These are phyloP conservation scores for Metopia argyrocephala DNA, from an alignment of 2,888 invertebrate species.

Conservation along the genomic window DNA sequence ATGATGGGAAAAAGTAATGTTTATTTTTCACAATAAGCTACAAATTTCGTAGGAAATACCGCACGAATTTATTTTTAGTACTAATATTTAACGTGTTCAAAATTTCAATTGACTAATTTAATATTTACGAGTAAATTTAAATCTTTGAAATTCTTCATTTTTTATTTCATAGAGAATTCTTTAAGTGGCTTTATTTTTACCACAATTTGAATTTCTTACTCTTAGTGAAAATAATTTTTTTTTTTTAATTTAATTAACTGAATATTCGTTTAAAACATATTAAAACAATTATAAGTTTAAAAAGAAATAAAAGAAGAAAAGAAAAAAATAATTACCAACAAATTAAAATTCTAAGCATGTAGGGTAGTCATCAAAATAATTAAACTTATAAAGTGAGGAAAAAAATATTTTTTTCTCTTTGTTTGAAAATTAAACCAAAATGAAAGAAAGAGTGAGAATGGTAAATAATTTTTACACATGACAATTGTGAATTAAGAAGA, in stretches of 20 bases:
- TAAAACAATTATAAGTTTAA: background rate
- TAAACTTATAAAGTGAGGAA: conserved; percentile 73
- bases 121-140: too few species aligned
- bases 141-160: too few species aligned
- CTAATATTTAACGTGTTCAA: too few species aligned
- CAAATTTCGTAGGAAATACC: too few species aligned
- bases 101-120: too few species aligned
- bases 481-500: conserved; percentile 27
- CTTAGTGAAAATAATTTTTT: conserved; percentile 3
- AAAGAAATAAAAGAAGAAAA: background rate
- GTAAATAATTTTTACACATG: conserved; percentile 48
- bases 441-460: conserved; percentile 16
- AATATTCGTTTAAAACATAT: background rate
- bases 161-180: too few species aligned
- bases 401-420: conserved; percentile 18
- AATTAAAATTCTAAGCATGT: conserved; percentile 56
- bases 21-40: too few species aligned
- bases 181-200: too few species aligned
- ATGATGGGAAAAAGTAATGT: too few species aligned
- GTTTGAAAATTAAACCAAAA: too few species aligned
- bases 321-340: conserved; percentile 3
- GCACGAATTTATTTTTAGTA: too few species aligned
- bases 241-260: background rate
- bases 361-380: conserved; percentile 73
- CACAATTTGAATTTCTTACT: too few species aligned